Evolutionary conservation across 2,113 vertebrate genomes (phyloP).

Genomic region (Saiga tatarica): DNA sequence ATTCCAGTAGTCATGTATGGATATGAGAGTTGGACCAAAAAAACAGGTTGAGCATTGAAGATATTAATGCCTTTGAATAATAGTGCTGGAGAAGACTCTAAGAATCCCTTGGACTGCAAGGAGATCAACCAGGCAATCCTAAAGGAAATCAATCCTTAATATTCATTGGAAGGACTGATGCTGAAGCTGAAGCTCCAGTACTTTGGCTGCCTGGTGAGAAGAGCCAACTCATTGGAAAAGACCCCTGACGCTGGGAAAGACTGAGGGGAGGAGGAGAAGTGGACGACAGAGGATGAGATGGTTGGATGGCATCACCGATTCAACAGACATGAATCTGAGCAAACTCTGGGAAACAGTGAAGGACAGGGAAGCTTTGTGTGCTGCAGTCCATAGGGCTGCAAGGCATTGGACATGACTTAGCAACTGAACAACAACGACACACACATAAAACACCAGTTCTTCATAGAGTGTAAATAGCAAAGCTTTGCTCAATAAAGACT

Average conservation of each 20-base stretch:
- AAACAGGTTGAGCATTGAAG: background rate
- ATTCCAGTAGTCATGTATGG: background rate
- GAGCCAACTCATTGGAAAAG: background rate
- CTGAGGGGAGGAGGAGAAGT: background rate
- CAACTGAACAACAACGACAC: background rate
- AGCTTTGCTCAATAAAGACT: background rate
- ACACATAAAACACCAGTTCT: background rate
- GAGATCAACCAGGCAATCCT: background rate
- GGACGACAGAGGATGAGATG: background rate
- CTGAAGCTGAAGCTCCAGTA: background rate
- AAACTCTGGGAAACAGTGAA: background rate
- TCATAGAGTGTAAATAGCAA: background rate
- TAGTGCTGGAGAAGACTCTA: background rate
- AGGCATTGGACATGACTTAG: background rate
- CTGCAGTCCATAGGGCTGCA: background rate
- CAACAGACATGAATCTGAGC: background rate
- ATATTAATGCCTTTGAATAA: background rate
- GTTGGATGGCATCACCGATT: background rate
- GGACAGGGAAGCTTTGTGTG: background rate
- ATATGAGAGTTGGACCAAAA: background rate
- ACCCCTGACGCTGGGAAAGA: background rate
- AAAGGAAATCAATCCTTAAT: background rate
- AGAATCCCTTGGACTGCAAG: background rate
- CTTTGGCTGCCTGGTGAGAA: background rate
- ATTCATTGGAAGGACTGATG: background rate